phyloP scores from a whole-genome alignment of 2,113 vertebrate species.

The Neodon shergylaensis region DNA sequence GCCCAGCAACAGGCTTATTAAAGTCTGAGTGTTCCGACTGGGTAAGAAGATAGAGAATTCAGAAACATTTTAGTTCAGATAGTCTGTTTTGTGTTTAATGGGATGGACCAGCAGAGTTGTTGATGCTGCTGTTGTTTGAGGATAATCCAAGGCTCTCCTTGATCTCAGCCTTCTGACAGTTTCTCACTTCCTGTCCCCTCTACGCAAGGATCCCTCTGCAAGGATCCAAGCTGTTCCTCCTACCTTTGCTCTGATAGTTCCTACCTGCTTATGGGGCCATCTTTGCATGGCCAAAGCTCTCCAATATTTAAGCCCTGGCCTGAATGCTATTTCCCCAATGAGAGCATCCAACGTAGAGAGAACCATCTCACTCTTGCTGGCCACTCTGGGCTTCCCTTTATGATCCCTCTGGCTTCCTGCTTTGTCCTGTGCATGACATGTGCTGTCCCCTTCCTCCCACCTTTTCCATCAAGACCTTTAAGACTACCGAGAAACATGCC shows the following conservation, averaged over 20 bases:
- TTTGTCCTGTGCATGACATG: not conserved
- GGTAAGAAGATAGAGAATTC: not conserved
- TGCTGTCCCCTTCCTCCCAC: not conserved
- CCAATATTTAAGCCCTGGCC: not conserved
- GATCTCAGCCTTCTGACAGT: not conserved
- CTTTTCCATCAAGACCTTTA: not conserved
- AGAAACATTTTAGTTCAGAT: slow-evolving; percentile 25
- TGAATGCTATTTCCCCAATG: not conserved
- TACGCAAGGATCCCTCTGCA: too few species aligned
- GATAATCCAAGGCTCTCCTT: not conserved
- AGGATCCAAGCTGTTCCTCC: not conserved
- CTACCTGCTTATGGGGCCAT: not conserved
- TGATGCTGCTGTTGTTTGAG: not conserved
- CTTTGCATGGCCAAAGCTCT: not conserved
- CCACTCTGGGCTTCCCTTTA: not conserved
- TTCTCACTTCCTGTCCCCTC: not conserved
- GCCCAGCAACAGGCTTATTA: not conserved
- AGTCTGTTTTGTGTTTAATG: not conserved
- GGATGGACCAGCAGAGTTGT: not conserved
- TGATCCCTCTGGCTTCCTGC: not conserved
- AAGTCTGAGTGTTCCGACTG: not conserved
- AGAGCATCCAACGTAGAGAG: not conserved
- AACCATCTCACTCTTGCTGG: not conserved
- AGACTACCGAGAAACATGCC: not conserved
- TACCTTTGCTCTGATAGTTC: not conserved